These are phyloP conservation scores for Lagocephalus sceleratus DNA, from an alignment of 2,797 vertebrate species.

Conservation along the genomic window DNA sequence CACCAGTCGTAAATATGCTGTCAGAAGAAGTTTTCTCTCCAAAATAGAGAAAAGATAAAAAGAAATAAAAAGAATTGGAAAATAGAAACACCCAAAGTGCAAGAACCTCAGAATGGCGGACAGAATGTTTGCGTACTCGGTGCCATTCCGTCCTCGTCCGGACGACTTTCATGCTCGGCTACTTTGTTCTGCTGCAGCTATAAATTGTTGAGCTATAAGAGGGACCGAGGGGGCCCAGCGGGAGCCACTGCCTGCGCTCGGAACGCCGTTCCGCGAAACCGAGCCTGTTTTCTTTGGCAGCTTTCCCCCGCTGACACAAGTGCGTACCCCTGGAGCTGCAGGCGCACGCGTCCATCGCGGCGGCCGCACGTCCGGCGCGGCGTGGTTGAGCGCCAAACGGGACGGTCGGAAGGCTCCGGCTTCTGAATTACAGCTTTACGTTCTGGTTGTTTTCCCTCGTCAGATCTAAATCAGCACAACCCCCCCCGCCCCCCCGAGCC, in stretches of 20 bases:
- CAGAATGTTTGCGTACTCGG: too few species aligned
- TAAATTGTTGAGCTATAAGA: conserved; percentile 18
- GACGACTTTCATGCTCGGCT: neutral
- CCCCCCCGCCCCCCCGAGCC: conserved; percentile 2
- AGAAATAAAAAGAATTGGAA: too few species aligned
- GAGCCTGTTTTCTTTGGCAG: conserved; percentile 52
- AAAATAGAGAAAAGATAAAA: too few species aligned
- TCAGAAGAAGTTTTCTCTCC: too few species aligned
- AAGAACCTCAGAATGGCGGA: too few species aligned
- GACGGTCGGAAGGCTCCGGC: conserved; percentile 30
- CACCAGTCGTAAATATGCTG: too few species aligned
- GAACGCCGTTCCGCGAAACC: conserved; percentile 20
- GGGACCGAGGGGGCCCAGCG: conserved; percentile 23
- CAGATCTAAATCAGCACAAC: conserved; percentile 49
- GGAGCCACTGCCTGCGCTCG: conserved; percentile 28
- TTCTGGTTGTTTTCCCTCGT: conserved; percentile 34
- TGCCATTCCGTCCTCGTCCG: too few species aligned
- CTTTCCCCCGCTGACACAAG: conserved; percentile 54
- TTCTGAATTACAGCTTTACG: conserved; percentile 58
- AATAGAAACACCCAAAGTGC: too few species aligned
- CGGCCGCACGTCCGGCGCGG: conserved; percentile 27
- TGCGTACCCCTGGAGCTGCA: conserved; percentile 16
- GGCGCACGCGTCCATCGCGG: conserved; percentile 21
- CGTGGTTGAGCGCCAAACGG: conserved; percentile 15
- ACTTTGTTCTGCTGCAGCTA: conserved; percentile 14